Evolutionary conservation across 2,797 vertebrate genomes (phyloP).

Genomic region (Anas bahamensis): DNA sequence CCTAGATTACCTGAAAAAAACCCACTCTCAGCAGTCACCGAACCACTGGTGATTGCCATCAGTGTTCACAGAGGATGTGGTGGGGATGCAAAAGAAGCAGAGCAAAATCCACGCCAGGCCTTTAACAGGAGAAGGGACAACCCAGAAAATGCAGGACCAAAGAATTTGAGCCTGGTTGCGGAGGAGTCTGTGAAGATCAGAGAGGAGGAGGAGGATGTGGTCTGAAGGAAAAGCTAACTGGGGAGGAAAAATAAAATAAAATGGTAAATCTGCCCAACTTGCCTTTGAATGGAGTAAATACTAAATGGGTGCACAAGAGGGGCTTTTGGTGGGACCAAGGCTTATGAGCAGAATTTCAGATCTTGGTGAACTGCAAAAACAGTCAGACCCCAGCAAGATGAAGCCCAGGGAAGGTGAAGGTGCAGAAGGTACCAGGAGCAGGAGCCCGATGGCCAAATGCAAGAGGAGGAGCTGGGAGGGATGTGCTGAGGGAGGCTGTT

Average conservation of each 20-base stretch:
- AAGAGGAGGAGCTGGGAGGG: not conserved
- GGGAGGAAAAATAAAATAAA: not conserved
- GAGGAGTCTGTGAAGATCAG: not conserved
- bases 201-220: not conserved
- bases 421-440: not conserved
- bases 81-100: not conserved
- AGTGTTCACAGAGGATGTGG: not conserved
- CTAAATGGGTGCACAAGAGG: not conserved
- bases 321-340: not conserved
- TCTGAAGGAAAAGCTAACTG: not conserved
- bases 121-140: not conserved
- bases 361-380: not conserved
- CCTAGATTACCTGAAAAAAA: not conserved
- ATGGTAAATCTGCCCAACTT: not conserved
- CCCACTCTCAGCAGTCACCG: not conserved
- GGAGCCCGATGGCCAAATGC: accelerated
- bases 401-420: not conserved
- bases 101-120: not conserved
- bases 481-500: accelerated
- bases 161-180: not conserved
- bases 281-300: not conserved
- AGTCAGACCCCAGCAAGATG: accelerated
- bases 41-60: accelerated
- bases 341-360: not conserved
- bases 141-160: not conserved